phyloP scores from a whole-genome alignment of 2,113 vertebrate genomes.

The Cynocephalus volans region DNA sequence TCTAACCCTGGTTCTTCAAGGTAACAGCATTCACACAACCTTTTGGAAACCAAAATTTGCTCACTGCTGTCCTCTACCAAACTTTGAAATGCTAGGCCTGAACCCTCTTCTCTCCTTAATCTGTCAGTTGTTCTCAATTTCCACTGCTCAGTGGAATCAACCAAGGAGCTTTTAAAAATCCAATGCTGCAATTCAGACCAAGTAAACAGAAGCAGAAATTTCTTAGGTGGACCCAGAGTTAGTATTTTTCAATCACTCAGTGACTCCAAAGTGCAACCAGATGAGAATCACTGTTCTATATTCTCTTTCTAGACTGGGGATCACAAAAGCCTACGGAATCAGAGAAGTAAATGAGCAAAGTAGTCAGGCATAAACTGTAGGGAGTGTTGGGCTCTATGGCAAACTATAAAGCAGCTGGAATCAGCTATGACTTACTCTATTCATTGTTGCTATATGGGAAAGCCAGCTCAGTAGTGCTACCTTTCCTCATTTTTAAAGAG shows the following conservation, averaged over 20 bases:
- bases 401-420: conserved; percentile 51
- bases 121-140: conserved; percentile 49
- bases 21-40: conserved; percentile 2
- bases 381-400: not conserved
- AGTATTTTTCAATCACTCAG: conserved; percentile 37
- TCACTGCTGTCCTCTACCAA: not conserved
- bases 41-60: conserved; percentile 57
- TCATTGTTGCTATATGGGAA: conserved; percentile 34
- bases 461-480: not conserved
- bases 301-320: not conserved
- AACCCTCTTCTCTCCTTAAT: conserved; percentile 12
- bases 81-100: conserved; percentile 33
- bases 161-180: not conserved
- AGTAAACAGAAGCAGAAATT: conserved; percentile 54
- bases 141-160: conserved; percentile 40
- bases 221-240: not conserved
- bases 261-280: conserved; percentile 52
- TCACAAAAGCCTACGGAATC: not conserved
- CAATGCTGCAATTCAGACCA: conserved; percentile 39
- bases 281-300: conserved; percentile 45
- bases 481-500: not conserved
- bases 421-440: conserved; percentile 60
- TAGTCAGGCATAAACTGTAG: not conserved
- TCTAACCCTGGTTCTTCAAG: not conserved
- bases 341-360: conserved; percentile 46